A percentile compares a stretch with the other conserved stretches of the same genome.
These are phyloP conservation scores for Trisateles emortualis DNA, from an alignment of 2,888 invertebrate species.

Conservation along the genomic window DNA sequence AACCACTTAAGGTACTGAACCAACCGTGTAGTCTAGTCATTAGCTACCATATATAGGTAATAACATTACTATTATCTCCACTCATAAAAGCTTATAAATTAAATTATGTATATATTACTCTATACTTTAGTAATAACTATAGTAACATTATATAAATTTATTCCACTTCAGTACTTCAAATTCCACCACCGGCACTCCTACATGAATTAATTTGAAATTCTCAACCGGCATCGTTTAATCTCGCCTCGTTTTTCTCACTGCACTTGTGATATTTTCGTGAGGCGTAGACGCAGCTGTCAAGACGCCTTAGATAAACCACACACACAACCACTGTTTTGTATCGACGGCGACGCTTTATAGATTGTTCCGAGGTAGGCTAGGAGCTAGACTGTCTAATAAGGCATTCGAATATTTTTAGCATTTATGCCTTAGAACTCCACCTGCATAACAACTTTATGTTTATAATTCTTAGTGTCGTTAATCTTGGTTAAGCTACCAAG, in stretches of 20 bases:
- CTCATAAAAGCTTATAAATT: no score
- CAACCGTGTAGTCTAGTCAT: no score
- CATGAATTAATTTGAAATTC: background rate
- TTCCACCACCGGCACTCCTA: background rate
- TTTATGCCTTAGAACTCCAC: background rate
- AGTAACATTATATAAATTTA: background rate
- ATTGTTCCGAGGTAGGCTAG: slow-evolving; percentile 22
- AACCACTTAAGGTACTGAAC: no score
- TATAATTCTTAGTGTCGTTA: no score
- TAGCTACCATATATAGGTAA: no score
- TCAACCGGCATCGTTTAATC: slow-evolving; percentile 2
- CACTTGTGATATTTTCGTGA: slow-evolving; percentile 24
- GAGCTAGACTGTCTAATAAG: slow-evolving; percentile 14
- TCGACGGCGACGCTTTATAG: slow-evolving; percentile 22
- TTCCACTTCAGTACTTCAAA: no score
- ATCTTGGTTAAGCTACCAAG: no score
- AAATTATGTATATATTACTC: slow-evolving; percentile 1
- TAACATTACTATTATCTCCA: no score
- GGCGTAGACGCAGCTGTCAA: slow-evolving; percentile 37
- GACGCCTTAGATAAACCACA: slow-evolving; percentile 29
- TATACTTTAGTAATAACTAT: background rate
- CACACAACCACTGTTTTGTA: slow-evolving; percentile 11
- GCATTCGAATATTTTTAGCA: background rate
- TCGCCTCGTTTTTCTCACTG: slow-evolving; percentile 19
- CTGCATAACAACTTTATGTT: no score